Conservation (phyloP, 2,797 vertebrate species). For the Poeciliopsis presidionis region DNA sequence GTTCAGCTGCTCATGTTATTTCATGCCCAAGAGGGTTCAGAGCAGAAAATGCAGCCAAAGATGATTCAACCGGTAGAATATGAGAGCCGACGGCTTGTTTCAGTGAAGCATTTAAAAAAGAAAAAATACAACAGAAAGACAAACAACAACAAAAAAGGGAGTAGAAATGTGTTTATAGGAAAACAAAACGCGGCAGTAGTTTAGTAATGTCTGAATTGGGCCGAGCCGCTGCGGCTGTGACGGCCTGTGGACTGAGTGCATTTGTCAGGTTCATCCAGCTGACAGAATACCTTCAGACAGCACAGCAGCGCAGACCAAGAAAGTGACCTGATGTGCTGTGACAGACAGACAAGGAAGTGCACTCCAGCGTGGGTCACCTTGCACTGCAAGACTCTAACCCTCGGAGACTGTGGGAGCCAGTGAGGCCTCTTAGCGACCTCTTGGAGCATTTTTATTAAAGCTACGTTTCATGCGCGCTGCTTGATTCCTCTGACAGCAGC, state of each 20-base stretch:
- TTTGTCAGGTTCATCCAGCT: constrained; percentile 71
- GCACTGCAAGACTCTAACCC: constrained; percentile 47
- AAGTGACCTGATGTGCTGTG: constrained; percentile 63
- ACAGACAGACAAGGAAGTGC: constrained; percentile 65
- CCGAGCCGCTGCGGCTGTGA: constrained; percentile 62
- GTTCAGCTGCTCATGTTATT: background rate
- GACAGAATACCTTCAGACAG: constrained; percentile 73
- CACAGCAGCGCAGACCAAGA: constrained; percentile 48
- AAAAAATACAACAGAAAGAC: background rate
- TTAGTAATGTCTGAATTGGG: constrained; percentile 49
- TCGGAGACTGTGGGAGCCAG: constrained; percentile 17
- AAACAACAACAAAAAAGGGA: background rate
- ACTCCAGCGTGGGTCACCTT: constrained; percentile 70
- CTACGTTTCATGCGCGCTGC: constrained; percentile 6
- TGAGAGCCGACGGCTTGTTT: background rate
- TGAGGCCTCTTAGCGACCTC: constrained; percentile 18
- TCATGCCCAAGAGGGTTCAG: constrained; percentile 13
- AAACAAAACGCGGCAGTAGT: background rate
- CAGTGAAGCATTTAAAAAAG: background rate
- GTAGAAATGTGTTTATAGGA: background rate
- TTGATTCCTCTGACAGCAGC: constrained; percentile 3
- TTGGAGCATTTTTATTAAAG: constrained; percentile 9
- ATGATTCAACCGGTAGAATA: background rate
- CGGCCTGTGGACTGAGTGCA: constrained; percentile 60
- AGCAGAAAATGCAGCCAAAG: constrained; percentile 11